These are phyloP conservation scores for Ochotona curzoniae DNA, from an alignment of 2,113 vertebrate genomes.

Conservation along the genomic window DNA sequence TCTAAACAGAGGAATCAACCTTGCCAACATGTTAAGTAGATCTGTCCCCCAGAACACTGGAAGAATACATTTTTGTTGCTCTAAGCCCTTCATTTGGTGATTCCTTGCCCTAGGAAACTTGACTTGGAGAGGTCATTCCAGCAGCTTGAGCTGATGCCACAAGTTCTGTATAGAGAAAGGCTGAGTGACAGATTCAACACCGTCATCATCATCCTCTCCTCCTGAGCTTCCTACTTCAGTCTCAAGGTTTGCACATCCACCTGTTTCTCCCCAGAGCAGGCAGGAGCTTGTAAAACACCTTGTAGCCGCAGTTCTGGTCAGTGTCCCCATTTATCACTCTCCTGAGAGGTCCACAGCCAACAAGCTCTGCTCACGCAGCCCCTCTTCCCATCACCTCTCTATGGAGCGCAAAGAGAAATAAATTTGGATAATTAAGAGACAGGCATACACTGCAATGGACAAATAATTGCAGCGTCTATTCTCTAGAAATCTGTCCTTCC, in stretches of 20 bases:
- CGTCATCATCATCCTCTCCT: background rate
- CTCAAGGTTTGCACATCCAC: background rate
- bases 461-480: background rate
- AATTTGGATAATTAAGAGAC: background rate
- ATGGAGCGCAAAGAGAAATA: background rate
- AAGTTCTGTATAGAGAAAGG: background rate
- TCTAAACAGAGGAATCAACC: background rate
- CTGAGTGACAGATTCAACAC: background rate
- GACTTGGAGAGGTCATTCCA: accelerated
- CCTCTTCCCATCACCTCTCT: background rate
- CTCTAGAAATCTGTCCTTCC: background rate
- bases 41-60: background rate
- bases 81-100: background rate
- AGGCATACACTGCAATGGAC: background rate
- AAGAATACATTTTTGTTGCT: background rate
- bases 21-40: background rate
- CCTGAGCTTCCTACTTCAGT: background rate
- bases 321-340: background rate
- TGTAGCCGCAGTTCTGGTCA: background rate
- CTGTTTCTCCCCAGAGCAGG: background rate
- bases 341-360: background rate
- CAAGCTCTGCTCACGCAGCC: background rate
- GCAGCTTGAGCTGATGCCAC: no score
- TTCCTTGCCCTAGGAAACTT: background rate
- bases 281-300: background rate